These are phyloP conservation scores for Urosaurus nigricauda DNA, from an alignment of 2,797 vertebrate genomes.

Conservation along the genomic window DNA sequence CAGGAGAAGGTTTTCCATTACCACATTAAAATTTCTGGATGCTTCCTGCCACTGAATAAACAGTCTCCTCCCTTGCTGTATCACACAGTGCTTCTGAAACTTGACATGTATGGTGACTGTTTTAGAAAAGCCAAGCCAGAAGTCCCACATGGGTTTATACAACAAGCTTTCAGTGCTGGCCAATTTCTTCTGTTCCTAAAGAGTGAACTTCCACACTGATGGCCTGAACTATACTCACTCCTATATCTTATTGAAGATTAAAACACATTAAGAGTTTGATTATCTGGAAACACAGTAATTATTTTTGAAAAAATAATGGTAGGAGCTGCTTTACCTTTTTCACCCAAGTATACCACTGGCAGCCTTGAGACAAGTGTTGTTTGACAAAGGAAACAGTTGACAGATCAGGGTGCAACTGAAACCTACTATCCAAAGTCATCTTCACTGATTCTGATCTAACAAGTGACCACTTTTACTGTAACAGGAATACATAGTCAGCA, in stretches of 20 bases:
- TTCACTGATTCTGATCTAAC: conserved; percentile 53
- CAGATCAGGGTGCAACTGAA: conserved; percentile 43
- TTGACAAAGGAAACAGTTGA: conserved; percentile 48
- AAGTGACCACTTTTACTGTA: conserved; percentile 69
- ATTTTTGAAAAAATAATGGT: conserved; percentile 27
- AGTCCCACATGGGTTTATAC: background rate
- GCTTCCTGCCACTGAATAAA: background rate
- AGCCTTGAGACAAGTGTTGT: conserved; percentile 38
- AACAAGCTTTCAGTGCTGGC: background rate
- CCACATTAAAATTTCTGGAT: background rate
- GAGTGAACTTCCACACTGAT: background rate
- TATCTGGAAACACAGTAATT: conserved; percentile 46
- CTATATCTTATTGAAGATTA: conserved; percentile 24
- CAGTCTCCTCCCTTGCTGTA: background rate
- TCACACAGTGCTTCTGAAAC: conserved; percentile 2
- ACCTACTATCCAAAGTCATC: conserved; percentile 44
- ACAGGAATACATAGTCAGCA: conserved; percentile 59
- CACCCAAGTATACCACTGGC: conserved; percentile 13
- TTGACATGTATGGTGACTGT: background rate
- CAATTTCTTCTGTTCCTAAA: background rate
- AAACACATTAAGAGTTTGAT: conserved; percentile 31
- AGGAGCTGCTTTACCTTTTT: background rate
- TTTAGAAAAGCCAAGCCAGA: background rate
- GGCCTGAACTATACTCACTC: background rate
- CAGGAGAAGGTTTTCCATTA: background rate